Conservation (phyloP, 2,797 vertebrate genomes). For the Lepilemur septentrionalis region DNA sequence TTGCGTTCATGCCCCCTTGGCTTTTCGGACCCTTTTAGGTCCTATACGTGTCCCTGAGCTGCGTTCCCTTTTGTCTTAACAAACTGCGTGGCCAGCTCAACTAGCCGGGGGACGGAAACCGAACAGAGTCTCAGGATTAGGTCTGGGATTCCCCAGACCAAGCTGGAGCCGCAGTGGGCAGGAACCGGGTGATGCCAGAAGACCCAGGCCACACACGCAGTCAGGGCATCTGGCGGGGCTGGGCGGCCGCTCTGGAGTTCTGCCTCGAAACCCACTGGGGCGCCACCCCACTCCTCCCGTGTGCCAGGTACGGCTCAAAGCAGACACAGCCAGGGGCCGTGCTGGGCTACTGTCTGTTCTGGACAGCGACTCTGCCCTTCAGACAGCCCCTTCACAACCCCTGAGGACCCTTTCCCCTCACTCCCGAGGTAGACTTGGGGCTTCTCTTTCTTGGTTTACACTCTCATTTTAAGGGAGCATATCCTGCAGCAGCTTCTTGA, state of each 20-base stretch:
- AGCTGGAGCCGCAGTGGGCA: not conserved
- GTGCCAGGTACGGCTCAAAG: not conserved
- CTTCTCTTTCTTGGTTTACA: not conserved
- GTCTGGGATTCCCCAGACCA: not conserved
- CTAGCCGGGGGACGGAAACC: no score
- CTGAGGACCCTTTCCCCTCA: no score
- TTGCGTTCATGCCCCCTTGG: not conserved
- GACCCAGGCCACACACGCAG: no score
- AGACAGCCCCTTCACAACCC: not conserved
- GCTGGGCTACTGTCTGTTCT: not conserved
- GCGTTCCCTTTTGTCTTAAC: no score
- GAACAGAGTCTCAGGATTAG: not conserved
- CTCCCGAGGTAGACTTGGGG: not conserved
- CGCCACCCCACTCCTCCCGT: rapidly evolving
- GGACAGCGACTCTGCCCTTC: not conserved
- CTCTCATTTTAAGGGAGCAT: not conserved
- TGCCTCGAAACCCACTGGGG: not conserved
- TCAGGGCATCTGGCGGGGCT: not conserved
- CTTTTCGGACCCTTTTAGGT: not conserved
- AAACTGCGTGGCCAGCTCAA: rapidly evolving
- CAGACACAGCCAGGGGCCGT: no score
- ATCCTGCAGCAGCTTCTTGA: not conserved
- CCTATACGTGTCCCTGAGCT: rapidly evolving
- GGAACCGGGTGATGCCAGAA: not conserved
- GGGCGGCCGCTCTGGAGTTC: not conserved